phyloP scores from a whole-genome alignment of 2,113 vertebrate species.

The Aspidoscelis tigris region DNA sequence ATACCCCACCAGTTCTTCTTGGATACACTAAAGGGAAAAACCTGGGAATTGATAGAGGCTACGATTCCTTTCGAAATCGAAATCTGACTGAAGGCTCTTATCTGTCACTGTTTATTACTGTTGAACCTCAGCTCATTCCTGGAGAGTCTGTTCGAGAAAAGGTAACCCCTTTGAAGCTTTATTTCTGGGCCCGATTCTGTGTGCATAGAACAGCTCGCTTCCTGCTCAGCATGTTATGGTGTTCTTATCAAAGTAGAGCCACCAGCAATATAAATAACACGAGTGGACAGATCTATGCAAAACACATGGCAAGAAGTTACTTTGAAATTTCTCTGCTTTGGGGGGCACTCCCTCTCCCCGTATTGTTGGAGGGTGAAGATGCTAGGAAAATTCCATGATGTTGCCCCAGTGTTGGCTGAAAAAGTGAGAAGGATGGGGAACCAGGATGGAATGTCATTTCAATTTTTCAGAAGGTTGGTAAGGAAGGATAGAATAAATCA shows the following conservation, averaged over 20 bases:
- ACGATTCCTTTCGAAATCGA: constrained; percentile 75
- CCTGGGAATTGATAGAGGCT: constrained; percentile 75
- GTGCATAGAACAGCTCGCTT: neutral
- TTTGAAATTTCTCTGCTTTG: too few species aligned
- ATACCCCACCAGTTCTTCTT: constrained; percentile 90
- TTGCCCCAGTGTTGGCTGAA: too few species aligned
- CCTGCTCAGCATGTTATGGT: neutral
- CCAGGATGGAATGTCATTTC: too few species aligned
- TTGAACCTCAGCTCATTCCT: constrained; percentile 91
- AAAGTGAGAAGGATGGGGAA: too few species aligned
- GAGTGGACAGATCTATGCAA: neutral
- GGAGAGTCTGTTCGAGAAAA: constrained; percentile 91
- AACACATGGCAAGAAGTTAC: neutral
- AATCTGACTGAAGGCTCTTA: constrained; percentile 88
- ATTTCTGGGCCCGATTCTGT: constrained; percentile 5
- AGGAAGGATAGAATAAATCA: too few species aligned
- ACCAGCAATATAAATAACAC: too few species aligned
- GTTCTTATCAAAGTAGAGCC: neutral
- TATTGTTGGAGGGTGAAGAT: too few species aligned
- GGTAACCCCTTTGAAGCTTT: constrained; percentile 70
- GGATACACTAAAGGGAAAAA: constrained; percentile 92
- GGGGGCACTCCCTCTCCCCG: too few species aligned
- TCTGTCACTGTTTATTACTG: constrained; percentile 93
- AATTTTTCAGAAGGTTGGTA: too few species aligned
- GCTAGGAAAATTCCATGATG: too few species aligned